A percentile compares a stretch with the other conserved stretches of the same genome.
These are phyloP conservation scores for Antrozous pallidus DNA, from an alignment of 2,797 vertebrate genomes.

Conservation along the genomic window DNA sequence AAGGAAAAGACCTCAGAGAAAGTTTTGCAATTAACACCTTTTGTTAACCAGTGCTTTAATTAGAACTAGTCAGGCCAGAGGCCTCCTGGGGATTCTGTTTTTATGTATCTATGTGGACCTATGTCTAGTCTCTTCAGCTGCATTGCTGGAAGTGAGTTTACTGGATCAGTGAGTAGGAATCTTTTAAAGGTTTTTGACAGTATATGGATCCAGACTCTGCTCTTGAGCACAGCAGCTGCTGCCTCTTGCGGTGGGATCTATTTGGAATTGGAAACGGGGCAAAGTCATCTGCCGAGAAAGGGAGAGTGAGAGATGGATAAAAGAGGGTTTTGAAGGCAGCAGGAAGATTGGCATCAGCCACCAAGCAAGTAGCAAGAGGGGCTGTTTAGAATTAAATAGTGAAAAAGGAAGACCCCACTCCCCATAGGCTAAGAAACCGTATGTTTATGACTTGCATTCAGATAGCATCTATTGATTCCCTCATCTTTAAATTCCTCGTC, in stretches of 20 bases:
- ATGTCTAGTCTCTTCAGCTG: background rate
- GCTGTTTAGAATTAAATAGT: background rate
- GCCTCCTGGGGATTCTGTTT: background rate
- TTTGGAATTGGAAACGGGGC: background rate
- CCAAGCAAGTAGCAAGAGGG: background rate
- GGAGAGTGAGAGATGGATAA: background rate
- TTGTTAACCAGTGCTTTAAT: background rate
- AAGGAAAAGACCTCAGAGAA: background rate
- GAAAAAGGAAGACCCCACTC: background rate
- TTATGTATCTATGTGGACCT: accelerated
- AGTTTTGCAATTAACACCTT: background rate
- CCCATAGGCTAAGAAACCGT: background rate
- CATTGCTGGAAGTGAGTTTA: background rate
- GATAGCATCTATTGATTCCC: background rate
- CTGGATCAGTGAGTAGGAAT: background rate
- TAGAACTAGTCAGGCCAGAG: background rate
- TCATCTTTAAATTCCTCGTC: background rate
- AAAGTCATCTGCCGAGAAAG: background rate
- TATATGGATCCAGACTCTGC: background rate
- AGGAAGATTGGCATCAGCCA: background rate
- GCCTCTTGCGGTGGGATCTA: background rate
- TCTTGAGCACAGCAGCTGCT: too few relatives aligned
- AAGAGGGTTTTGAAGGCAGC: background rate
- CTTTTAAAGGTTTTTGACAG: background rate
- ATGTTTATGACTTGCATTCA: background rate